These are phyloP conservation scores for Ptychobarbus kaznakovi DNA, from an alignment of 2,797 vertebrate genomes.

Conservation along the genomic window DNA sequence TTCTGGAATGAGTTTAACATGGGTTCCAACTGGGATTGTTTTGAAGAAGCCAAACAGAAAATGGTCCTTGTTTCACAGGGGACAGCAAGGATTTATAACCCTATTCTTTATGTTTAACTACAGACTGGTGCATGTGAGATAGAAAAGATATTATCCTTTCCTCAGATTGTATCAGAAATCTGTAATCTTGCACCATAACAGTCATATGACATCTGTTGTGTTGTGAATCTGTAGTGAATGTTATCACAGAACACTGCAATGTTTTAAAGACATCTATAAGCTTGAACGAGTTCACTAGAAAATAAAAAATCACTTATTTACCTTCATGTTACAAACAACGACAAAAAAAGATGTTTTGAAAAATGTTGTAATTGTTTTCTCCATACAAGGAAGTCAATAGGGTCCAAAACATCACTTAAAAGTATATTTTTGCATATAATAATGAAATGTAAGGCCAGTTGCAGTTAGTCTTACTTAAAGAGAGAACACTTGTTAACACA, in stretches of 20 bases:
- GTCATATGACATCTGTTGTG: neutral
- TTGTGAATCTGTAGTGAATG: neutral
- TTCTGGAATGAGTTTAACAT: conserved; percentile 48
- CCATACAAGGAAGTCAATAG: neutral
- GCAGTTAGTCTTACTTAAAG: no score
- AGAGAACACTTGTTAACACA: no score
- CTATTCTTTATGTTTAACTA: conserved; percentile 3
- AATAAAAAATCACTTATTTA: neutral
- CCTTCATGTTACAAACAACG: neutral
- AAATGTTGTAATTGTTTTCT: neutral
- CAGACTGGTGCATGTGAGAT: conserved; percentile 16
- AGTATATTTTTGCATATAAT: no score
- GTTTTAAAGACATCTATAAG: neutral
- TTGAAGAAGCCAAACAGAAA: conserved; percentile 6
- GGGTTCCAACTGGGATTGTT: conserved; percentile 1
- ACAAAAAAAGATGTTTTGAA: neutral
- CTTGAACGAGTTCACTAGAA: neutral
- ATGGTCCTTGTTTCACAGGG: neutral
- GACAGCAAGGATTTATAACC: conserved; percentile 36
- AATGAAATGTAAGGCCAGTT: no score
- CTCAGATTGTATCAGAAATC: neutral
- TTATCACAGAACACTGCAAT: neutral
- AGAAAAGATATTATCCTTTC: neutral
- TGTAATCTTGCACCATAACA: neutral
- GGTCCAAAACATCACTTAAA: neutral